Evolutionary conservation across 2,797 vertebrate genomes (phyloP).

Genomic region (Knipowitschia caucasica): DNA sequence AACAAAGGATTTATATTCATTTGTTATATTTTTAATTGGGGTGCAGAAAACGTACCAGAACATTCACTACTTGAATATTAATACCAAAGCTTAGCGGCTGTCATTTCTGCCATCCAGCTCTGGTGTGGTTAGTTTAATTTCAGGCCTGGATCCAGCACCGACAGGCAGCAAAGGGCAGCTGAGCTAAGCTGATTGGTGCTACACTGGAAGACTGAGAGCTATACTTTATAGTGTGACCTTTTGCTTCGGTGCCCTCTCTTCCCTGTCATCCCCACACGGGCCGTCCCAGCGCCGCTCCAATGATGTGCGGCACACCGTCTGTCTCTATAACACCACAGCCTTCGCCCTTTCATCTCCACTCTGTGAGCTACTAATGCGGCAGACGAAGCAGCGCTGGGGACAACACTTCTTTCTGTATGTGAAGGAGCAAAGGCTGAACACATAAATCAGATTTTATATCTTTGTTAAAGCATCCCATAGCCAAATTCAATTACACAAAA

Average conservation of each 20-base stretch:
- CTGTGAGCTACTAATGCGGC: constrained; percentile 54
- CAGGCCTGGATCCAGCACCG: constrained; percentile 49
- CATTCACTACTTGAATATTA: neutral
- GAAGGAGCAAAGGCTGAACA: constrained; percentile 24
- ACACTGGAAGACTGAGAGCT: constrained; percentile 67
- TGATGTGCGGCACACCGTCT: constrained; percentile 60
- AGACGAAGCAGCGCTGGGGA: constrained; percentile 51
- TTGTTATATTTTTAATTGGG: too few species aligned
- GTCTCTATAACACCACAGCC: constrained; percentile 63
- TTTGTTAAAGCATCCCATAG: neutral
- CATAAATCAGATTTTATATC: neutral
- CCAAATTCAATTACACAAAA: neutral
- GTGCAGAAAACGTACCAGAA: neutral
- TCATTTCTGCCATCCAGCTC: constrained; percentile 13
- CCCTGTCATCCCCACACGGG: constrained; percentile 59
- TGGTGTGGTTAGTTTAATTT: constrained; percentile 41
- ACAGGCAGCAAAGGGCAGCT: constrained; percentile 71
- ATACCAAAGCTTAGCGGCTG: neutral
- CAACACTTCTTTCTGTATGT: constrained; percentile 50
- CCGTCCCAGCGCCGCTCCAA: constrained; percentile 54
- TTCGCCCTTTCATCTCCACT: constrained; percentile 56
- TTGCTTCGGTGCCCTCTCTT: constrained; percentile 50
- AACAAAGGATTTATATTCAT: too few species aligned
- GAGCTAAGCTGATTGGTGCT: constrained; percentile 70
- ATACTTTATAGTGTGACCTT: constrained; percentile 79